Evolutionary conservation across 2,888 invertebrate genomes (phyloP).

Genomic region (Drosophila paranaensis): DNA sequence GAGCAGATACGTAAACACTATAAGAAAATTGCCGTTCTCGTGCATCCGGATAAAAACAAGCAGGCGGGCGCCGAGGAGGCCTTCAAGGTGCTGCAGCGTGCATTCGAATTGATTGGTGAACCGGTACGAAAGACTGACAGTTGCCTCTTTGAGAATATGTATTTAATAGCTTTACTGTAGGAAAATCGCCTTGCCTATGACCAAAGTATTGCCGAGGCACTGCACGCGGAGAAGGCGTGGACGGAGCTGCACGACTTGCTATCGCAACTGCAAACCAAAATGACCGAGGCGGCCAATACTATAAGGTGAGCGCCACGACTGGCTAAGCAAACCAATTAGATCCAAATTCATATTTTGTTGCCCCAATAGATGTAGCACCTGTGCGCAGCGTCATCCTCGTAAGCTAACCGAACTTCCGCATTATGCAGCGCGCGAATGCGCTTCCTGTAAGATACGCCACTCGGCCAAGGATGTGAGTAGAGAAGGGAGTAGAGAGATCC

Average conservation of each 20-base stretch:
- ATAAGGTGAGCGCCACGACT: conserved; percentile 86
- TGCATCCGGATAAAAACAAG: conserved; percentile 98
- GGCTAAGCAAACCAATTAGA: no score
- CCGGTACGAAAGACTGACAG: conserved; percentile 86
- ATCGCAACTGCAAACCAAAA: conserved; percentile 95
- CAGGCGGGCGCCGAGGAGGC: conserved; percentile 98
- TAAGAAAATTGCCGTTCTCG: conserved; percentile 95
- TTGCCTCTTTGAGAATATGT: no score
- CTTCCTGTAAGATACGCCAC: conserved; percentile 94
- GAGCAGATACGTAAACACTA: conserved; percentile 98
- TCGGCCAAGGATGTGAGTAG: conserved; percentile 91
- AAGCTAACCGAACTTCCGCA: conserved; percentile 93
- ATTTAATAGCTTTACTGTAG: conserved; percentile 82
- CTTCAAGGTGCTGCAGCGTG: conserved; percentile 97
- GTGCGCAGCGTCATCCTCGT: conserved; percentile 95
- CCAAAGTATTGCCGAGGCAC: conserved; percentile 90
- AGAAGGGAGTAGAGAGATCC: no score
- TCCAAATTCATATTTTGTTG: background rate
- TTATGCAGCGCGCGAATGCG: conserved; percentile 96
- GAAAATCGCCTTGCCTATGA: conserved; percentile 91
- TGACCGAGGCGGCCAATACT: conserved; percentile 97
- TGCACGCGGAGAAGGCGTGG: conserved; percentile 94
- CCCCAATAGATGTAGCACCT: conserved; percentile 92
- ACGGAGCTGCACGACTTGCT: conserved; percentile 94
- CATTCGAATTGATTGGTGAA: conserved; percentile 97